phyloP scores from a whole-genome alignment of 2,797 vertebrate species.

The Peromyscus eremicus region DNA sequence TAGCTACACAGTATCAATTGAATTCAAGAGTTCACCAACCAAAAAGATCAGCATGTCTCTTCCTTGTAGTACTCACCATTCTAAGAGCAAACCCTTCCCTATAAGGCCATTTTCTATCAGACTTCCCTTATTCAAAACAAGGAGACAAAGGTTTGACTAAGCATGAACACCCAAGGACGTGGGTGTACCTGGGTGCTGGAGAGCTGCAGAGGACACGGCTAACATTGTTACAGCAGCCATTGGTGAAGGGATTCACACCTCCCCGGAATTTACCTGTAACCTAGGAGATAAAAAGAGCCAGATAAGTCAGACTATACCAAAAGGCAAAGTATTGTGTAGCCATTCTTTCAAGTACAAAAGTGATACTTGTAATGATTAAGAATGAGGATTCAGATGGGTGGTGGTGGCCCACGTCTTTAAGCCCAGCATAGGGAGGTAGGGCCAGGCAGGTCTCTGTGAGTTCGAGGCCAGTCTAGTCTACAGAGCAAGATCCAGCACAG shows the following conservation, averaged over 20 bases:
- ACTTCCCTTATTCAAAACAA: background rate
- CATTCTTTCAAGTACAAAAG: background rate
- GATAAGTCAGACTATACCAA: background rate
- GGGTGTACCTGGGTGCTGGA: slow-evolving; percentile 94
- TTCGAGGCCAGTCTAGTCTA: background rate
- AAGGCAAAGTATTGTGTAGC: background rate
- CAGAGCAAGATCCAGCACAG: background rate
- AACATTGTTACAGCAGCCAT: slow-evolving; percentile 96
- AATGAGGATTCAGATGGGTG: background rate
- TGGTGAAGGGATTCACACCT: slow-evolving; percentile 98
- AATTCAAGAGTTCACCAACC: background rate
- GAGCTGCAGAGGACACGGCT: slow-evolving; percentile 97
- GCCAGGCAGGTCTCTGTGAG: background rate
- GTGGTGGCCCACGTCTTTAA: background rate
- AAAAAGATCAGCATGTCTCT: background rate
- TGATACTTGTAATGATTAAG: background rate
- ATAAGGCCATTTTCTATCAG: background rate
- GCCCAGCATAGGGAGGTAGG: background rate
- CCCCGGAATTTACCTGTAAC: slow-evolving; percentile 99
- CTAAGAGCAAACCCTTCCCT: background rate
- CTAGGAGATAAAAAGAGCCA: slow-evolving; percentile 83
- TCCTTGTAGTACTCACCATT: background rate
- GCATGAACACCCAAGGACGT: background rate
- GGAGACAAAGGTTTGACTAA: background rate
- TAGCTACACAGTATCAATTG: background rate